phyloP scores from a whole-genome alignment of 1,140 invertebrate genomes.

The Grapholita molesta region DNA sequence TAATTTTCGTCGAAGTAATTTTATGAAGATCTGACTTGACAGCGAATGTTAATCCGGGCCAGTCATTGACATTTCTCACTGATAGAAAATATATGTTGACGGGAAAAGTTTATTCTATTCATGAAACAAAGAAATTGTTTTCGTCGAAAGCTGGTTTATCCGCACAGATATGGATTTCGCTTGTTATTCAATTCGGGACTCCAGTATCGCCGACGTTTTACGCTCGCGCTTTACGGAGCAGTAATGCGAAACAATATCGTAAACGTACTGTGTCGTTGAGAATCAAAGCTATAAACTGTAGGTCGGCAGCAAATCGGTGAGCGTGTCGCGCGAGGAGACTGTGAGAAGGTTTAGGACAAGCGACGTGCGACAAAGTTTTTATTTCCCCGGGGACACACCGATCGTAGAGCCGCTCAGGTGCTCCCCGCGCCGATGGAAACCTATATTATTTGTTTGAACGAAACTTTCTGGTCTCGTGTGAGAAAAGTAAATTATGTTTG shows the following conservation, averaged over 20 bases:
- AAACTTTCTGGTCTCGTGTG: constrained; percentile 73
- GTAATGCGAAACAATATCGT: constrained; percentile 64
- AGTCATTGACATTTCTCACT: neutral
- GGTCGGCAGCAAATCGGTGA: constrained; percentile 61
- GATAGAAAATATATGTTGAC: constrained; percentile 1
- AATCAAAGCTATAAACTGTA: constrained; percentile 68
- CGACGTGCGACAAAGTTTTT: constrained; percentile 77
- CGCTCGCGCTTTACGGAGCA: constrained; percentile 42
- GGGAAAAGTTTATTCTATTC: constrained; percentile 10
- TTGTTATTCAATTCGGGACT: constrained; percentile 33
- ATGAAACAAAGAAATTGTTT: constrained; percentile 7
- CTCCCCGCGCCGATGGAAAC: constrained; percentile 65
- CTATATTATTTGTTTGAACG: constrained; percentile 77
- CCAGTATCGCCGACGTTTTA: constrained; percentile 32
- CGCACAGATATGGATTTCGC: constrained; percentile 9
- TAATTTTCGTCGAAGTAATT: constrained; percentile 60
- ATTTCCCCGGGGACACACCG: constrained; percentile 74
- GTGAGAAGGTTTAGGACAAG: constrained; percentile 72
- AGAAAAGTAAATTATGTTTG: constrained; percentile 75
- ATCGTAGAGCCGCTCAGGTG: constrained; percentile 73
- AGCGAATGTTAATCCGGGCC: constrained; percentile 24
- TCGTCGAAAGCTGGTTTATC: neutral
- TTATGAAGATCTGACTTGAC: constrained; percentile 48
- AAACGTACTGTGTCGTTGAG: constrained; percentile 59
- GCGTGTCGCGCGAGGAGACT: constrained; percentile 55